These are phyloP conservation scores for Pteronotus mesoamericanus DNA, from an alignment of 2,797 vertebrate species.

Conservation along the genomic window DNA sequence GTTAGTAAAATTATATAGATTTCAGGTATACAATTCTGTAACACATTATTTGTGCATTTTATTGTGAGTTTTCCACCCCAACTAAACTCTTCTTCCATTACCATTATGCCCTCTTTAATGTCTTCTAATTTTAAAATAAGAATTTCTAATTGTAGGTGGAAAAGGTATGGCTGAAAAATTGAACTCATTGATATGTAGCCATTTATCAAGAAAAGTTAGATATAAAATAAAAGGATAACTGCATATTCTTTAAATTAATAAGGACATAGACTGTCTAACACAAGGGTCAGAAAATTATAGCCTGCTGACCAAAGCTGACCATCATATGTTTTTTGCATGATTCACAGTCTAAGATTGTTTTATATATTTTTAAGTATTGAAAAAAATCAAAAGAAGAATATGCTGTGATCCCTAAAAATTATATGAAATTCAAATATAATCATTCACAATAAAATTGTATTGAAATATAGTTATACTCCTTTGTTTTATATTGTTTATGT, in stretches of 20 bases:
- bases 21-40: neutral
- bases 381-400: neutral
- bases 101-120: neutral
- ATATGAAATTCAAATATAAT: neutral
- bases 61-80: neutral
- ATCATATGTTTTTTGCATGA: neutral
- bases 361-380: neutral
- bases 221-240: neutral
- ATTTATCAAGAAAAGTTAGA: neutral
- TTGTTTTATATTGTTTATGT: neutral
- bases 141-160: neutral
- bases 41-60: neutral
- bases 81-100: neutral
- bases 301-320: neutral
- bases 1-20: neutral
- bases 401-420: neutral
- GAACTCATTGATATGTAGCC: neutral
- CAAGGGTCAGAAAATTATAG: neutral
- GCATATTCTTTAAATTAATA: neutral
- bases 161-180: neutral
- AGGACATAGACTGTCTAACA: neutral
- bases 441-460: neutral
- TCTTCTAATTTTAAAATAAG: neutral
- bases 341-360: neutral
- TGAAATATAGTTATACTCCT: neutral